These are phyloP conservation scores for Columba janthina DNA, from an alignment of 2,113 vertebrate species.

Conservation along the genomic window DNA sequence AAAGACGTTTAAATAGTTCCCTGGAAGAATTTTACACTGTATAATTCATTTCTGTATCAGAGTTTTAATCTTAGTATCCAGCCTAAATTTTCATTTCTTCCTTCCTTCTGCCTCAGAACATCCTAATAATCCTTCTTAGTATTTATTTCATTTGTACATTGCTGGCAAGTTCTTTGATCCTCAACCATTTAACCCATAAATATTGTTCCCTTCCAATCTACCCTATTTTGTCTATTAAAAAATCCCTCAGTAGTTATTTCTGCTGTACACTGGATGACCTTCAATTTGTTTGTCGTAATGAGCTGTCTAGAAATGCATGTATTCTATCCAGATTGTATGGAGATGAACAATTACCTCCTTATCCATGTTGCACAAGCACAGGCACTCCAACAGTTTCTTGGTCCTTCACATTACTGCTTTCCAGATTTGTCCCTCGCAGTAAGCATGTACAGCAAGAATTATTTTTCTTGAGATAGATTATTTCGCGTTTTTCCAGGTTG, in stretches of 20 bases:
- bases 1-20: background rate
- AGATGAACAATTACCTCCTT: background rate
- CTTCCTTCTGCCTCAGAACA: background rate
- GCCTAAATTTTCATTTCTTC: background rate
- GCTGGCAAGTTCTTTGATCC: background rate
- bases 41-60: background rate
- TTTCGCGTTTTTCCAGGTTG: background rate
- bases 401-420: background rate
- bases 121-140: background rate
- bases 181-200: background rate
- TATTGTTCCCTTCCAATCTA: background rate
- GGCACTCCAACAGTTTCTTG: background rate
- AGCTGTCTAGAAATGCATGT: background rate
- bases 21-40: background rate
- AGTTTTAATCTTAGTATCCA: background rate
- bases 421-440: background rate
- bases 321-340: background rate
- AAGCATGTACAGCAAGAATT: background rate
- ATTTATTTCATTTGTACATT: background rate
- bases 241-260: background rate
- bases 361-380: background rate
- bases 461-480: background rate
- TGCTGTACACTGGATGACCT: background rate
- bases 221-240: background rate
- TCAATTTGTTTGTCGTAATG: background rate